A percentile compares a stretch with the other conserved stretches of the same genome.
Evolutionary conservation across 2,888 invertebrate genomes (phyloP).

Genomic region (Eubasilissa splendida): DNA sequence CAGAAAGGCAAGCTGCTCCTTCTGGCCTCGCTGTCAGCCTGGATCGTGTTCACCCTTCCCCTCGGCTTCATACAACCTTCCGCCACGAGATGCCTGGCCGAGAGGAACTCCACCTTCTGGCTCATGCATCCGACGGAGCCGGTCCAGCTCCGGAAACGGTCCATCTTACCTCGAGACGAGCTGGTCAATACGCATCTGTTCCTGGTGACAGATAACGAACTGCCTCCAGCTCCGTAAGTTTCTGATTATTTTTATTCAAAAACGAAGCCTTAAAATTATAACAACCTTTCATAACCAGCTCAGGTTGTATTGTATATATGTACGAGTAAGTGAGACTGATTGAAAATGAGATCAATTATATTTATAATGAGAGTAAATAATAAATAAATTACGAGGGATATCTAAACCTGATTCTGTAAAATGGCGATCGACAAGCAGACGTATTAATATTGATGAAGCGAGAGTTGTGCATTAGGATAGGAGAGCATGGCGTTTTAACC

Average conservation of each 20-base stretch:
- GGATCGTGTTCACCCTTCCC: conserved; percentile 97
- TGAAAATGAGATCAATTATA: too few species aligned
- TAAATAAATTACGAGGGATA: too few species aligned
- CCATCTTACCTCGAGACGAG: conserved; percentile 64
- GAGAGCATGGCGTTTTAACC: too few species aligned
- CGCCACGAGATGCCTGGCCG: conserved; percentile 88
- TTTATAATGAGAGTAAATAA: too few species aligned
- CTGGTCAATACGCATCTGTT: conserved; percentile 62
- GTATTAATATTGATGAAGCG: too few species aligned
- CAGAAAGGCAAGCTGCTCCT: conserved; percentile 90
- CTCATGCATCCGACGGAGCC: conserved; percentile 72
- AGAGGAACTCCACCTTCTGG: conserved; percentile 76
- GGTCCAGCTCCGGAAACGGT: conserved; percentile 69
- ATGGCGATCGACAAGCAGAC: too few species aligned
- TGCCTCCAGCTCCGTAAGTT: conserved; percentile 45
- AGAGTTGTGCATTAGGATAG: too few species aligned
- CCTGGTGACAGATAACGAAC: conserved; percentile 59
- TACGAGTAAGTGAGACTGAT: too few species aligned
- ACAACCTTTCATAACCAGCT: too few species aligned
- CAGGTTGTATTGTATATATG: too few species aligned
- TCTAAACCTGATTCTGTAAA: too few species aligned
- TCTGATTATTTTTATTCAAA: background rate
- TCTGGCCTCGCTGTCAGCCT: conserved; percentile 91
- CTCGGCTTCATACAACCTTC: conserved; percentile 96
- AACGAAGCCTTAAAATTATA: too few species aligned